Evolutionary conservation across 30 jellyfish, hydroid and myxozoan species (phyloP).

Genomic region (Phacellophora camtschatica): DNA sequence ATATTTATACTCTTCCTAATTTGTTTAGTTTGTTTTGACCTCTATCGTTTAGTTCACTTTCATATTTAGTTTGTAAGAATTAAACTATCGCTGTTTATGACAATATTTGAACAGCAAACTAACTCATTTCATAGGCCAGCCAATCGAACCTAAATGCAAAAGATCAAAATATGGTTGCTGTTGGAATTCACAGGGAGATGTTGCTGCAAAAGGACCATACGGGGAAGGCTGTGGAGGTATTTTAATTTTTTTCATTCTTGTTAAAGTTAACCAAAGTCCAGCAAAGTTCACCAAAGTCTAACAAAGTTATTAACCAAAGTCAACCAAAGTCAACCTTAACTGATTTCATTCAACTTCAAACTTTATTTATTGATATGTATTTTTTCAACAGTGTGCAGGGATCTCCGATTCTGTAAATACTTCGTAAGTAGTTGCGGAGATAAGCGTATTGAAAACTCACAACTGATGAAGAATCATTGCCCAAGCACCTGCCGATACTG

Average conservation of each 20-base stretch:
- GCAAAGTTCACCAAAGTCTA: no score
- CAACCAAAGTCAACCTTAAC: no score
- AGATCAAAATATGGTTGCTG: conserved; percentile 68
- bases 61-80: no score
- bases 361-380: not conserved
- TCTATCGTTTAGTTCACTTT: no score
- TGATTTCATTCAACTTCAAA: no score
- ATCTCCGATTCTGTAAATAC: conserved; percentile 30
- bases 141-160: conserved; percentile 42
- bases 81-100: no score
- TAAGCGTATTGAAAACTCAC: not conserved
- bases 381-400: conserved; percentile 25
- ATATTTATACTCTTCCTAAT: no score
- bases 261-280: no score
- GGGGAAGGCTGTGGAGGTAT: conserved; percentile 72
- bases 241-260: no score
- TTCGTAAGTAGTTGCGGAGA: conserved; percentile 53
- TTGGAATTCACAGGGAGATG: conserved; percentile 59
- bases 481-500: conserved; percentile 60
- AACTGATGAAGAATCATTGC: conserved; percentile 40
- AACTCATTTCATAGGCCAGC: conserved; percentile 24
- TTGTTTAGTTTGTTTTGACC: no score
- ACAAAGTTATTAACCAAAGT: no score
- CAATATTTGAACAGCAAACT: not conserved
- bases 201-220: conserved; percentile 56